Evolutionary conservation across 2,797 vertebrate species (phyloP).

Genomic region (Chloroceryle inda): DNA sequence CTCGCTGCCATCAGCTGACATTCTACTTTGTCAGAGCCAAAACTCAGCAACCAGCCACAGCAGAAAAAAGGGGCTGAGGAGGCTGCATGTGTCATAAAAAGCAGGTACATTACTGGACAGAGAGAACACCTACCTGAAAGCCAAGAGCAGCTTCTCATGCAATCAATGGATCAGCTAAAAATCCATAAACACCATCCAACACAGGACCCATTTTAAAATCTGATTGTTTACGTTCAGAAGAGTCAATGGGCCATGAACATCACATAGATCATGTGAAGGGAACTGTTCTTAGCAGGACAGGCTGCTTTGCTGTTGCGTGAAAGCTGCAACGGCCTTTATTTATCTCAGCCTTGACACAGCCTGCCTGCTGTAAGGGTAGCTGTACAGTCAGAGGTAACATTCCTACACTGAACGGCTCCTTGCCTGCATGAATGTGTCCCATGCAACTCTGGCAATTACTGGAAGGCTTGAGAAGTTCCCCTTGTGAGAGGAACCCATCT

Average conservation of each 20-base stretch:
- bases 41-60: neutral
- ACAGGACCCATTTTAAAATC: constrained; percentile 33
- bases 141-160: neutral
- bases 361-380: constrained; percentile 4
- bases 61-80: neutral
- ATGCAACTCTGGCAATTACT: neutral
- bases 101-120: neutral
- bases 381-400: neutral
- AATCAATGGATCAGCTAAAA: constrained; percentile 11
- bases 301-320: constrained; percentile 16
- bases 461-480: neutral
- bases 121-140: neutral
- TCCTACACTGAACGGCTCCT: neutral
- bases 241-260: neutral
- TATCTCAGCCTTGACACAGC: constrained; percentile 14
- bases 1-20: neutral
- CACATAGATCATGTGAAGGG: neutral
- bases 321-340: constrained; percentile 26
- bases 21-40: neutral
- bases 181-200: constrained; percentile 45
- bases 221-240: constrained; percentile 34
- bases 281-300: constrained; percentile 8
- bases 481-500: neutral
- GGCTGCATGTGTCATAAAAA: neutral
- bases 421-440: neutral